These are phyloP conservation scores for Psammodynastes pulverulentus DNA, from an alignment of 2,113 vertebrate species.

Conservation along the genomic window DNA sequence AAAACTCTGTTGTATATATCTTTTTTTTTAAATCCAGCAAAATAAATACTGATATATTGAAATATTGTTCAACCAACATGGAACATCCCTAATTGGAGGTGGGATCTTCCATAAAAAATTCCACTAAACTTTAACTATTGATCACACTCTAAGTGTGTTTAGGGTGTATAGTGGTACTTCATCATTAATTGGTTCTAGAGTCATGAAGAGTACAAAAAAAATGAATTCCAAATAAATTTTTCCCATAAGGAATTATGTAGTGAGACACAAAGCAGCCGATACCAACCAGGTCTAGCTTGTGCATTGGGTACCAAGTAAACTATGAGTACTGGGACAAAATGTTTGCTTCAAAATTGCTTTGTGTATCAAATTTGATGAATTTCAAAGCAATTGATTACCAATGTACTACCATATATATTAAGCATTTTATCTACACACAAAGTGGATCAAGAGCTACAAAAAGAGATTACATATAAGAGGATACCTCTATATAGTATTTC, in stretches of 20 bases:
- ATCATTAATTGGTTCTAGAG: neutral
- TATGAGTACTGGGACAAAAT: neutral
- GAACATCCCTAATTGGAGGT: neutral
- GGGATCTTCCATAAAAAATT: neutral
- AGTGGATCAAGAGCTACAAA: neutral
- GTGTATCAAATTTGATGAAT: neutral
- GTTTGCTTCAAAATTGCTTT: neutral
- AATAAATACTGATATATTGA: neutral
- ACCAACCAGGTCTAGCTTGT: neutral
- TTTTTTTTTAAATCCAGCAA: neutral
- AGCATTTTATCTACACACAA: neutral
- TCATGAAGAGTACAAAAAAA: neutral
- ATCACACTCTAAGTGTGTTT: neutral
- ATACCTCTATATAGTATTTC: neutral
- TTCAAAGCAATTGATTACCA: neutral
- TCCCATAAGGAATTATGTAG: neutral
- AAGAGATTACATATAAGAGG: neutral
- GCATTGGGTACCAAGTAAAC: neutral
- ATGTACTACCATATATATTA: neutral
- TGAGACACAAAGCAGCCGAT: neutral
- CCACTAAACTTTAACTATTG: neutral
- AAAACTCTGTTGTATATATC: neutral
- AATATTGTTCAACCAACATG: neutral
- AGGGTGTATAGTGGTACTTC: neutral
- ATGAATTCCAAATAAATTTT: neutral